These are phyloP conservation scores for Andrena minutula DNA, from an alignment of 2,888 invertebrate genomes.

Conservation along the genomic window DNA sequence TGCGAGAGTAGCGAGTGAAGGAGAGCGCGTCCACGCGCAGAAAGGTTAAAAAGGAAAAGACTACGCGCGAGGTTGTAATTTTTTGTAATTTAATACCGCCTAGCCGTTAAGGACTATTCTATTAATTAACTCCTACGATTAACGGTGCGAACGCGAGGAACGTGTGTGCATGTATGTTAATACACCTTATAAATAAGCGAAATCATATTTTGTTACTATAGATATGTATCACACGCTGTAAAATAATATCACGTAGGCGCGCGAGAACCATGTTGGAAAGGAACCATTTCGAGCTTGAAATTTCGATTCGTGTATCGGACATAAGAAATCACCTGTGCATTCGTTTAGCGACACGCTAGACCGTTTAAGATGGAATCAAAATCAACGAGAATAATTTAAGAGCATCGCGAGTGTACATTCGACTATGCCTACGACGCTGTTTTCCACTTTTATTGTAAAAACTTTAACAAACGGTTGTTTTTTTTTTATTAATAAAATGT, in stretches of 20 bases:
- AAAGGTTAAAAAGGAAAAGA: constrained; percentile 34
- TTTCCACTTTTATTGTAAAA: constrained; percentile 72
- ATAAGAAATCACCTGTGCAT: background rate
- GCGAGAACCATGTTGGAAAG: constrained; percentile 2
- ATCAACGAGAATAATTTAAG: constrained; percentile 14
- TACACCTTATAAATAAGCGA: constrained; percentile 70
- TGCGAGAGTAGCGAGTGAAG: background rate
- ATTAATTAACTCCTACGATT: constrained; percentile 66
- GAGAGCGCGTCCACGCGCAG: background rate
- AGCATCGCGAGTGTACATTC: constrained; percentile 48
- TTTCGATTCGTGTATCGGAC: background rate
- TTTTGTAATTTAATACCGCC: constrained; percentile 78
- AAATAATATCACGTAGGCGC: constrained; percentile 72
- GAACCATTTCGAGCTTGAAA: background rate
- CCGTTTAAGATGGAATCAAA: constrained; percentile 16
- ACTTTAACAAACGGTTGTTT: constrained; percentile 74
- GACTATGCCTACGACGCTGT: constrained; percentile 63
- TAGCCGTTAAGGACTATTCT: constrained; percentile 62
- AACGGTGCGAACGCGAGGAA: constrained; percentile 80
- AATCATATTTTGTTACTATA: constrained; percentile 82
- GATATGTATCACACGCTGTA: constrained; percentile 82
- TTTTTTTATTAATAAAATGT: constrained; percentile 74
- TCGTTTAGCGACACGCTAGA: background rate
- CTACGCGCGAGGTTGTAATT: constrained; percentile 74
- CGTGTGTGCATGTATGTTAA: constrained; percentile 79